These are phyloP conservation scores for Erethizon dorsatum DNA, from an alignment of 2,797 vertebrate species.

Conservation along the genomic window DNA sequence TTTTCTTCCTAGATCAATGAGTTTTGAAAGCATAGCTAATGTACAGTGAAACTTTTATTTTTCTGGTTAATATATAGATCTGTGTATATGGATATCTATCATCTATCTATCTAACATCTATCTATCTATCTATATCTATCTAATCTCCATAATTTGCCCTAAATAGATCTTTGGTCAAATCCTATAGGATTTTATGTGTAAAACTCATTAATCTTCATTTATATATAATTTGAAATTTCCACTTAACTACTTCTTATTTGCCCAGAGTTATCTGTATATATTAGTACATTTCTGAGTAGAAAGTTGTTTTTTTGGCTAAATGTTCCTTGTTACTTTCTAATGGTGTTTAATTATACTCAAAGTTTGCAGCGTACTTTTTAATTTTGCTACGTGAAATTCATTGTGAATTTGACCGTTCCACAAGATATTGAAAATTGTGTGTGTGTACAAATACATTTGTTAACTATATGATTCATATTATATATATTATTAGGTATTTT, in stretches of 20 bases:
- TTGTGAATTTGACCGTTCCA: background rate
- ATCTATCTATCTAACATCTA: too few relatives aligned
- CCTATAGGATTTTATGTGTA: background rate
- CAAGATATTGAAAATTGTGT: background rate
- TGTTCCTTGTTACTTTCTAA: background rate
- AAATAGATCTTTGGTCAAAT: background rate
- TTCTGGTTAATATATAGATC: background rate
- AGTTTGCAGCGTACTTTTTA: background rate
- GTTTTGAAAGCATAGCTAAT: constrained; percentile 6
- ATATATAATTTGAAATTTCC: background rate
- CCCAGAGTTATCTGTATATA: background rate
- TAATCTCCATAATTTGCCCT: background rate
- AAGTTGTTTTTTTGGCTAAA: constrained; percentile 43
- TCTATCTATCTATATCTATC: too few relatives aligned
- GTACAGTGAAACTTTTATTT: background rate
- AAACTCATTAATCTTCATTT: constrained; percentile 20
- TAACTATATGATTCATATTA: background rate
- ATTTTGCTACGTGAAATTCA: background rate
- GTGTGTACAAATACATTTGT: background rate
- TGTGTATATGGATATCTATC: background rate
- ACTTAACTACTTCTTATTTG: constrained; percentile 11
- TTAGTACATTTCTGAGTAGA: constrained; percentile 31
- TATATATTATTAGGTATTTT: background rate
- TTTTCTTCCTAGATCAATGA: background rate
- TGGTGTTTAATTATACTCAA: background rate